These are phyloP conservation scores for Stenotaenia linearis DNA, from an alignment of 2,888 invertebrate species.

Conservation along the genomic window DNA sequence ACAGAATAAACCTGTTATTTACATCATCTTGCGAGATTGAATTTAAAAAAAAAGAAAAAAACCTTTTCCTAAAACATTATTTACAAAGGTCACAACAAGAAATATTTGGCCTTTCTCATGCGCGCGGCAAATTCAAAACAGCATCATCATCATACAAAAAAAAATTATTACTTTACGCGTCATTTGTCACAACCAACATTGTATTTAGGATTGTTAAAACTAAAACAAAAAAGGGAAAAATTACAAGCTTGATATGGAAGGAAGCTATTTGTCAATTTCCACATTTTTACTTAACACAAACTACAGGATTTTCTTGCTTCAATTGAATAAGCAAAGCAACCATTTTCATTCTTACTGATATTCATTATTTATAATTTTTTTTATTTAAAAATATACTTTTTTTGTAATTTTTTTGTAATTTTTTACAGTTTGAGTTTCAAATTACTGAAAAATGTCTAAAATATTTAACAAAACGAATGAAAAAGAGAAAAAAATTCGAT, in stretches of 20 bases:
- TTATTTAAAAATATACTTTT: not conserved
- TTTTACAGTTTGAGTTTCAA: not conserved
- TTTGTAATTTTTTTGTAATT: not conserved
- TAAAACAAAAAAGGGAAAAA: not conserved
- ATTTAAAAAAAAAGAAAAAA: not conserved
- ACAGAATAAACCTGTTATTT: slow-evolving; percentile 10
- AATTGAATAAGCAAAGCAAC: not conserved
- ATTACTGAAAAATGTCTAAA: not conserved
- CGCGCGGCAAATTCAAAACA: not conserved
- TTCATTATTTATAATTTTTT: not conserved
- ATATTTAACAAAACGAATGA: not conserved
- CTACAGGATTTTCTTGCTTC: not conserved
- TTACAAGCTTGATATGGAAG: slow-evolving; percentile 21
- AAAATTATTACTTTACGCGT: not conserved
- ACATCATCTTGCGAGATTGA: not conserved
- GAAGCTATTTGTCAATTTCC: not conserved
- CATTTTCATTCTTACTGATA: not conserved
- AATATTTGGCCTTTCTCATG: not conserved
- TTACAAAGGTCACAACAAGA: slow-evolving; percentile 17
- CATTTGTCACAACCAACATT: not conserved
- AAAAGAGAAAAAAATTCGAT: not conserved
- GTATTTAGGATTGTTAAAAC: not conserved
- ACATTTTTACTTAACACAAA: not conserved
- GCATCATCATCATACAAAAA: too few relatives aligned
- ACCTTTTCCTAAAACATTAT: not conserved